Percentiles rank a stretch among this genome's conserved stretches.
phyloP scores from a whole-genome alignment of 2,797 vertebrate genomes.

The Chromis chromis region DNA sequence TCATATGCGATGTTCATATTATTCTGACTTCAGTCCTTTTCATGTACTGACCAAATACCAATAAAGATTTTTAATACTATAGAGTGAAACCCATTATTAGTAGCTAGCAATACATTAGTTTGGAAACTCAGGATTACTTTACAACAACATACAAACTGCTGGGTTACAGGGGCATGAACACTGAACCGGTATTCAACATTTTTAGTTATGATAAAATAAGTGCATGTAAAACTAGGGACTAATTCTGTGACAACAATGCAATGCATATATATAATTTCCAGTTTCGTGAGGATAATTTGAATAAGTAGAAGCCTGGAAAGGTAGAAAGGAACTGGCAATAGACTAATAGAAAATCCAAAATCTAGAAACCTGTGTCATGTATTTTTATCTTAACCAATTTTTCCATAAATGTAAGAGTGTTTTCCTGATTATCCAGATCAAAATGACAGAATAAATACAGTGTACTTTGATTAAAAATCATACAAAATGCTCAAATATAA shows the following conservation, averaged over 20 bases:
- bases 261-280: no score
- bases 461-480: background rate
- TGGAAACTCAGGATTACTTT: background rate
- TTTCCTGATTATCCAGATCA: no score
- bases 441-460: background rate
- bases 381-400: no score
- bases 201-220: no score
- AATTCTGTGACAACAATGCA: no score
- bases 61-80: slow-evolving; percentile 99
- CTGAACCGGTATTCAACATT: no score
- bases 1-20: slow-evolving; percentile 96
- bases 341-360: no score
- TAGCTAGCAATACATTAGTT: background rate
- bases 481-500: background rate
- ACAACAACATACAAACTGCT: background rate
- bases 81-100: slow-evolving; percentile 62
- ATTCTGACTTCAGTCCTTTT: slow-evolving; percentile 98
- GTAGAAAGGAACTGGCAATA: background rate
- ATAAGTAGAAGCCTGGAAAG: background rate
- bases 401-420: no score
- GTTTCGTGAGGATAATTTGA: background rate
- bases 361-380: no score
- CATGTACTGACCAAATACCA: slow-evolving; percentile 99
- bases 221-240: no score
- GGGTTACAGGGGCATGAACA: background rate